Base-by-base conservation (phyloP, 1,140 invertebrate genomes). In the Solen grandis region DNA sequence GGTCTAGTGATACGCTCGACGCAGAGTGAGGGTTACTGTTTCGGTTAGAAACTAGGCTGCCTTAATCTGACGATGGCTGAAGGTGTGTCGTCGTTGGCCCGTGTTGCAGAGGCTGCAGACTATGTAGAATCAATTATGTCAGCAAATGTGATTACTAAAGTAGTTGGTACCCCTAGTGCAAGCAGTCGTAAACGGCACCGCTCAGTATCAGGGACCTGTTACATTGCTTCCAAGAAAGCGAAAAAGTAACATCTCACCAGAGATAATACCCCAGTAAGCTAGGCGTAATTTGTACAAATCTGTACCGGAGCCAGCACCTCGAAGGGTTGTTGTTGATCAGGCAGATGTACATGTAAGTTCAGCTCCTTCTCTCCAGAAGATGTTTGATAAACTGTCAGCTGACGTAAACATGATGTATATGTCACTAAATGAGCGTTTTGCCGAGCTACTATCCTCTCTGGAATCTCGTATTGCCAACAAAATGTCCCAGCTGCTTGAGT, bases 101-200 rank as follows among this genome's bases (percentile, higher is more conserved):
- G 55, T 63, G 68, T 14, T 73, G n/a, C 54, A 74, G 62, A 3
- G 69, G 62, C 33, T 81, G 60, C 31, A 73, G 46, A 57, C 69
- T 4, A 65, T 27, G 35, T 57, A n/a, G 22, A 29, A 70, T 72
- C n/a, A 36, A 72, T 54, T 74, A 84, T 57, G 83, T 81, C 46
- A 16, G 29, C 66, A 54, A 27, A 69, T 13, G 5, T 50, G 16
- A 54, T 69, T 3, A 52, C 66, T 16, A 5, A 31, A 54, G 66
- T 69, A 50, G n/a, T n/a, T n/a, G 31, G 16, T 31, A 69, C 46
- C 22, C 66, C 66, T 4, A 13, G 22, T 50, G 46, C 41, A 5
- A 52, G 66, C 35, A 54, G 31, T 13, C 66, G 31, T 52, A 69
- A 69, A 54, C 38, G 66, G 1, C 66, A 69, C 25, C 66, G 38